A percentile compares a stretch with the other conserved stretches of the same genome.
Conservation (phyloP, 2,888 invertebrate genomes). For the Trachelus troglodyta region DNA sequence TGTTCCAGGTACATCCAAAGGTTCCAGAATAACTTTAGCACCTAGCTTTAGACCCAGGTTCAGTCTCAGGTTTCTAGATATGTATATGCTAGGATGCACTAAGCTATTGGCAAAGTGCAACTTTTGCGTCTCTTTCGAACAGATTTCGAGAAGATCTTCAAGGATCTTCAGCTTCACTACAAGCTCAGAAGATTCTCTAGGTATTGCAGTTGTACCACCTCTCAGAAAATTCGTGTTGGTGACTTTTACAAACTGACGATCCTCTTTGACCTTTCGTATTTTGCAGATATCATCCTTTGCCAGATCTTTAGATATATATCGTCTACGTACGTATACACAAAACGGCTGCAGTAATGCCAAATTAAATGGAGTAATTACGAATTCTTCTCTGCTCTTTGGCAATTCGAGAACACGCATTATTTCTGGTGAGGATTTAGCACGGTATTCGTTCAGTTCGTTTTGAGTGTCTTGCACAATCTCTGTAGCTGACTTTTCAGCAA, state of each 20-base stretch:
- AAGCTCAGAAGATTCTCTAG: constrained; percentile 32
- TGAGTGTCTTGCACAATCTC: constrained; percentile 7
- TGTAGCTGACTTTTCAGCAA: not conserved
- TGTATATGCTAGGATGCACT: constrained; percentile 66
- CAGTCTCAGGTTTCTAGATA: constrained; percentile 69
- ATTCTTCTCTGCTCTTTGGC: constrained; percentile 20
- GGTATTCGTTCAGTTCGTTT: constrained; percentile 24
- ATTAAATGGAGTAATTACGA: constrained; percentile 11
- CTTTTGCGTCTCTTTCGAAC: constrained; percentile 22
- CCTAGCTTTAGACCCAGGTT: constrained; percentile 71
- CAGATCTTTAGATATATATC: constrained; percentile 37
- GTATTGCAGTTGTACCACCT: constrained; percentile 23
- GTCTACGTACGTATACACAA: constrained; percentile 61
- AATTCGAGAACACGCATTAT: constrained; percentile 44
- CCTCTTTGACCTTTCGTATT: constrained; percentile 47
- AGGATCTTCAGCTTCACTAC: constrained; percentile 53
- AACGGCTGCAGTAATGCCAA: constrained; percentile 53
- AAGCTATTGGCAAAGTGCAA: constrained; percentile 25
- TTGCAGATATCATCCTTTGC: constrained; percentile 30
- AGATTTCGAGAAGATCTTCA: constrained; percentile 48
- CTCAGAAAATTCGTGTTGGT: constrained; percentile 34
- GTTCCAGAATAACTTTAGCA: constrained; percentile 69
- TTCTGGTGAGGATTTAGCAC: constrained; percentile 20
- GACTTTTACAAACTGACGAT: constrained; percentile 26
- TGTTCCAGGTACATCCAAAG: constrained; percentile 48